Conservation (phyloP, 2,797 vertebrate genomes). For the Lindbergichthys nudifrons region DNA sequence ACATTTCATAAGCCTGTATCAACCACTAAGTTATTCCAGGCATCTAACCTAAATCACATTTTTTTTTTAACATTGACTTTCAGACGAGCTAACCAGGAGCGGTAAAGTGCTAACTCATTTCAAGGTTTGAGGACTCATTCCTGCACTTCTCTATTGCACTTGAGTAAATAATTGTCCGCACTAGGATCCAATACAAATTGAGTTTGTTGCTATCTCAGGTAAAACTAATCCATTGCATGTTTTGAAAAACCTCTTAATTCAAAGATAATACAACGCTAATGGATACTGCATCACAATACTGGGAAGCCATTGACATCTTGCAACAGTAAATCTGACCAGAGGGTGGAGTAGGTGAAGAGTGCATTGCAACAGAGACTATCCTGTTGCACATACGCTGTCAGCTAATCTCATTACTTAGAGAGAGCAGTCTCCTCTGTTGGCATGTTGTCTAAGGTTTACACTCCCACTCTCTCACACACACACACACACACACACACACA, state of each 20-base stretch:
- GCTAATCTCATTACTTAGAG: constrained; percentile 80
- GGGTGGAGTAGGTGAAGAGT: constrained; percentile 16
- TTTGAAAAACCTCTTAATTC: constrained; percentile 37
- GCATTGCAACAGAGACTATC: constrained; percentile 62
- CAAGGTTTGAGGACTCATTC: no score
- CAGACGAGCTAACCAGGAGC: no score
- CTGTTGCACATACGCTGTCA: constrained; percentile 70
- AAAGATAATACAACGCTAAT: constrained; percentile 55
- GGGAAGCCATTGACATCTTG: constrained; percentile 47
- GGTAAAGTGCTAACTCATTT: no score
- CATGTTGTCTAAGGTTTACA: constrained; percentile 69
- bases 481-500: constrained; percentile 34
- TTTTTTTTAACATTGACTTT: no score
- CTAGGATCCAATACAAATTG: background rate
- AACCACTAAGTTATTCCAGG: no score
- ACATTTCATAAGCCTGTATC: no score
- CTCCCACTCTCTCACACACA: constrained; percentile 38
- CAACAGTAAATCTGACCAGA: constrained; percentile 58
- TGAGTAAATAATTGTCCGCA: background rate
- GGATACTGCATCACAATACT: constrained; percentile 47
- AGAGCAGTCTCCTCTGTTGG: constrained; percentile 73
- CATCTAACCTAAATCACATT: no score
- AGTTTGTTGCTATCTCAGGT: constrained; percentile 15
- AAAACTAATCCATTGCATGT: constrained; percentile 35
- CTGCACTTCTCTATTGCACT: no score